Base-by-base conservation (phyloP, 1,140 invertebrate species). In the Musca domestica region DNA sequence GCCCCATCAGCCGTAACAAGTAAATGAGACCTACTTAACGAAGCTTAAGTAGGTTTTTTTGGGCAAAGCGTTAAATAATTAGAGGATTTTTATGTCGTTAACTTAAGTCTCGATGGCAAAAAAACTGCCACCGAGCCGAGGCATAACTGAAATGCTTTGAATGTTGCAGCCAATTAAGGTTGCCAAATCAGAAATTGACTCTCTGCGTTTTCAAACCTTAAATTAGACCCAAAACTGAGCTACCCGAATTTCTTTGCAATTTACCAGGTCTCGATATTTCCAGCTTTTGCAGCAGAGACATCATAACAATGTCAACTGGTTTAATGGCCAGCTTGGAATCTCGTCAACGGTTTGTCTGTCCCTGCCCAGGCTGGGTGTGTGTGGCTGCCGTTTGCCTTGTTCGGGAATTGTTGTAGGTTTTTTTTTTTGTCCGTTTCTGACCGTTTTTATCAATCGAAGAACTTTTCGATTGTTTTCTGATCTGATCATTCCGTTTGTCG, bases 41-140 rank as follows among this genome's bases (percentile, higher is more conserved):
- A 41, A 17, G 30, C 20, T 58, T 61, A 61, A 61, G 27, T 30
- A 61, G 56, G 19, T 61, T 34, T 51, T 51, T 19, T 19, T 61
- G 30, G n/a, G n/a, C n/a, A n/a, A 61, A 61, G 56, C 56, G 56
- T 61, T 61, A 61, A 61, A 61, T 61, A 61, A 61, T 61, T 61
- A 61, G 56, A 30, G 56, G 56, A 61, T 61, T 61, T 61, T 61
- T 61, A 41, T 41, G 34, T 41, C 12, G 34, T 41, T 41, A 10
- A 2, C 10, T 41, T 41, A n/a, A 20, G 48, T 2, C 3, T 1
- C 41, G 10, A 46, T 46, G 15, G 47, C 47, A 5, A 51, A 51
- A 51, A 19, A 2, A 19, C 6, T 20, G 48, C 9, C 48, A 51
- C 4, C 2, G 34, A 12, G 27, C n/a, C 27, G 3, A 30, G 34